phyloP scores from a whole-genome alignment of 2,888 invertebrate genomes.

The Blera fallax region DNA sequence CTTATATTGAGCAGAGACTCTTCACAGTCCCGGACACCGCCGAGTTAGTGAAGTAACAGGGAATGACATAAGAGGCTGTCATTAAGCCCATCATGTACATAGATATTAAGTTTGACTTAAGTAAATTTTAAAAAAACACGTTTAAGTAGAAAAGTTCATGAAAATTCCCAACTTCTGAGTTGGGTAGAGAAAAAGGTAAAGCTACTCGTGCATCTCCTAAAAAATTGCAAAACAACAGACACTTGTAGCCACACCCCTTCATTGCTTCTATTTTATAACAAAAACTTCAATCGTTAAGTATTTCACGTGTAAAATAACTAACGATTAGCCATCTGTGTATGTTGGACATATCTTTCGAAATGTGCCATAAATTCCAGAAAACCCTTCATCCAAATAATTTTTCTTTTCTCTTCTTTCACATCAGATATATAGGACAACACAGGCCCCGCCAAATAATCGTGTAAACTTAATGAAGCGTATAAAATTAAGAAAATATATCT shows the following conservation, averaged over 20 bases:
- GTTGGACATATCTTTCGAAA: neutral
- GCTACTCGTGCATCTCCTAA: too few relatives aligned
- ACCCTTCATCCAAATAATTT: conserved; percentile 23
- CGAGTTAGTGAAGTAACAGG: too few relatives aligned
- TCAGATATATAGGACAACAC: neutral
- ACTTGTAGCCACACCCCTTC: neutral
- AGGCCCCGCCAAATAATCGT: conserved; percentile 50
- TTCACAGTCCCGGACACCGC: too few relatives aligned
- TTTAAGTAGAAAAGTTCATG: too few relatives aligned
- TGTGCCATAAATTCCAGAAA: neutral
- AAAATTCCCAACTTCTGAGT: too few relatives aligned
- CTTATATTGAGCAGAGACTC: too few relatives aligned
- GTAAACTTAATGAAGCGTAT: conserved; percentile 69
- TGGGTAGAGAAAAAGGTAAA: too few relatives aligned
- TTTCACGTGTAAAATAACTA: neutral
- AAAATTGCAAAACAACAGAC: too few relatives aligned
- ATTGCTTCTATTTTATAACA: neutral
- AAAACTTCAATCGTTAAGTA: neutral
- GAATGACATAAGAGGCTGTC: too few relatives aligned
- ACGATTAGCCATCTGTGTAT: neutral
- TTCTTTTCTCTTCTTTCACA: neutral
- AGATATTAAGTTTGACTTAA: too few relatives aligned
- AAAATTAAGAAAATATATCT: conserved; percentile 70
- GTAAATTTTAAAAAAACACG: too few relatives aligned
- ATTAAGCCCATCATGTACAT: too few relatives aligned